These are phyloP conservation scores for Myotis yumanensis DNA, from an alignment of 2,113 vertebrate genomes.

Conservation along the genomic window DNA sequence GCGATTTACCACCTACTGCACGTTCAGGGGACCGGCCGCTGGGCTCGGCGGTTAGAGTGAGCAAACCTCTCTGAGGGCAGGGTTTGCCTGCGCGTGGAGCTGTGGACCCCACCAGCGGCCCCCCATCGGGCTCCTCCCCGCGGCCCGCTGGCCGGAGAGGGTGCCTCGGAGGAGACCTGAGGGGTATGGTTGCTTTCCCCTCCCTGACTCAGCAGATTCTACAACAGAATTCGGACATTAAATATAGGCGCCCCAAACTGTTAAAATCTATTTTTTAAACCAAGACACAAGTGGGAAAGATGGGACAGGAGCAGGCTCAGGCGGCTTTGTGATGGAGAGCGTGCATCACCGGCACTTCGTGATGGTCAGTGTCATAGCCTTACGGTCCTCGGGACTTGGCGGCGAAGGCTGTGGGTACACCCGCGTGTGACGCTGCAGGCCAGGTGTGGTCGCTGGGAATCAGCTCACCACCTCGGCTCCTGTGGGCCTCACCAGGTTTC, in stretches of 20 bases:
- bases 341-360: fast-evolving
- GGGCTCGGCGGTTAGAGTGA: background rate
- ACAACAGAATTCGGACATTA: conserved; percentile 23
- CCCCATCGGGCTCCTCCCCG: fast-evolving
- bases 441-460: background rate
- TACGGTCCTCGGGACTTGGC: background rate
- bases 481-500: background rate
- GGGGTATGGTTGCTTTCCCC: background rate
- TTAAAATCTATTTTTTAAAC: background rate
- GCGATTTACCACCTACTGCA: fast-evolving
- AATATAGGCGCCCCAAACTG: conserved; percentile 46
- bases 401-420: fast-evolving
- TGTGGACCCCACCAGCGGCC: background rate
- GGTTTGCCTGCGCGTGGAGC: background rate
- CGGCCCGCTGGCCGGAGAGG: background rate
- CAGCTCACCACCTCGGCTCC: fast-evolving
- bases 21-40: fast-evolving
- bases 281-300: conserved; percentile 19
- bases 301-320: conserved; percentile 20
- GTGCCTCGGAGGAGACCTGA: background rate
- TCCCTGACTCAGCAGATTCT: conserved; percentile 23
- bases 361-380: background rate
- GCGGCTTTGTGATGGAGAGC: background rate
- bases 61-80: background rate
- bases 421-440: fast-evolving